Evolutionary conservation across 92 coral and sea anemone genomes (phyloP).

Genomic region (Phenganax subtilis): DNA sequence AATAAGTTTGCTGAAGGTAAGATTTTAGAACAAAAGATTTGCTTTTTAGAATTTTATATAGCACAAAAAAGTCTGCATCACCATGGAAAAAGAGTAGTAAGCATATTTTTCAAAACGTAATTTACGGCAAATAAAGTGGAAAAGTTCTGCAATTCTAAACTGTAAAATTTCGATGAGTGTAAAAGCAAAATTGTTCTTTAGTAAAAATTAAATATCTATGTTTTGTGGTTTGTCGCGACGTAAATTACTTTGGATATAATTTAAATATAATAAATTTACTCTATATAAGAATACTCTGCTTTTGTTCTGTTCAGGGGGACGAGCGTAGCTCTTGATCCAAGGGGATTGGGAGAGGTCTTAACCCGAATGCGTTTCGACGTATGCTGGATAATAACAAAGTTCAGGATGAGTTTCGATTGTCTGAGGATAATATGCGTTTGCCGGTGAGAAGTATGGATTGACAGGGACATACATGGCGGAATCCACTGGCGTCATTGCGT

Average conservation of each 20-base stretch:
- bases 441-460: slow-evolving; percentile 20
- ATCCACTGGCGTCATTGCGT: slow-evolving; percentile 27
- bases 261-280: slow-evolving; percentile 38
- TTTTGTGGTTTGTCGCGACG: slow-evolving; percentile 3
- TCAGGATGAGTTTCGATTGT: slow-evolving; percentile 11
- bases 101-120: no score
- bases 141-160: no score
- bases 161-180: background rate
- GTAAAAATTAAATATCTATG: slow-evolving; percentile 6
- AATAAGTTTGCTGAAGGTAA: no score
- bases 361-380: slow-evolving; percentile 37
- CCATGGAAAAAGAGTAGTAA: no score
- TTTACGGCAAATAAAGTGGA: no score
- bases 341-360: background rate
- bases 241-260: slow-evolving; percentile 27
- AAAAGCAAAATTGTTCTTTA: background rate
- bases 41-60: no score
- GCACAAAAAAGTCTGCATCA: no score
- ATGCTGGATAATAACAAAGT: slow-evolving; percentile 11
- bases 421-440: slow-evolving; percentile 26
- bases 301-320: background rate
- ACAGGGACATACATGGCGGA: slow-evolving; percentile 25
- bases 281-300: slow-evolving; percentile 11
- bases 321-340: no score
- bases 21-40: no score